These are phyloP conservation scores for Pteropus alecto DNA, from an alignment of 2,113 vertebrate genomes.

Conservation along the genomic window DNA sequence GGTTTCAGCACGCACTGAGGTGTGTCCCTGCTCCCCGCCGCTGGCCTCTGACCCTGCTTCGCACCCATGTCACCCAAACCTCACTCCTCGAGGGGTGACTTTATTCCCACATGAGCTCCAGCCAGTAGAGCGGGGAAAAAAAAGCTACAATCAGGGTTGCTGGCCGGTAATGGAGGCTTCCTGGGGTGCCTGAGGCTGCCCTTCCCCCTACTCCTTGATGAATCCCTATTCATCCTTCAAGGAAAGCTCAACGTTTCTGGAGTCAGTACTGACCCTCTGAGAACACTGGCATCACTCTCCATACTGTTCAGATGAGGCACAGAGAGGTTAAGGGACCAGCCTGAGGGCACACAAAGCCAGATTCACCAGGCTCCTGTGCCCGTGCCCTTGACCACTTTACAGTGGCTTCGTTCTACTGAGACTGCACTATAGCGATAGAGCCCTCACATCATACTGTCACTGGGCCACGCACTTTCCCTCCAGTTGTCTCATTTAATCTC, in stretches of 20 bases:
- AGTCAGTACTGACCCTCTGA: background rate
- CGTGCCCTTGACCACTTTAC: background rate
- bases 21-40: background rate
- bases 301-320: background rate
- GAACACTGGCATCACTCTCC: accelerated
- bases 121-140: background rate
- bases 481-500: background rate
- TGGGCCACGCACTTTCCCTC: no score
- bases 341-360: background rate
- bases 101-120: background rate
- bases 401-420: background rate
- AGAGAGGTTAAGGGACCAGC: background rate
- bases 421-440: accelerated
- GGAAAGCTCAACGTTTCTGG: background rate
- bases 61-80: background rate
- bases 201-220: background rate
- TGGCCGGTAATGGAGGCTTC: background rate
- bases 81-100: background rate
- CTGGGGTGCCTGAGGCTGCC: background rate
- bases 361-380: background rate
- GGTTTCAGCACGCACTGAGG: background rate
- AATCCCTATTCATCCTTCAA: background rate
- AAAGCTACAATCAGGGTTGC: background rate
- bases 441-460: background rate
- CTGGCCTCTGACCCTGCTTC: background rate